A percentile compares a stretch with the other conserved stretches of the same genome.
Evolutionary conservation across 2,888 invertebrate genomes (phyloP).

Genomic region (Muschampia plurimacula): DNA sequence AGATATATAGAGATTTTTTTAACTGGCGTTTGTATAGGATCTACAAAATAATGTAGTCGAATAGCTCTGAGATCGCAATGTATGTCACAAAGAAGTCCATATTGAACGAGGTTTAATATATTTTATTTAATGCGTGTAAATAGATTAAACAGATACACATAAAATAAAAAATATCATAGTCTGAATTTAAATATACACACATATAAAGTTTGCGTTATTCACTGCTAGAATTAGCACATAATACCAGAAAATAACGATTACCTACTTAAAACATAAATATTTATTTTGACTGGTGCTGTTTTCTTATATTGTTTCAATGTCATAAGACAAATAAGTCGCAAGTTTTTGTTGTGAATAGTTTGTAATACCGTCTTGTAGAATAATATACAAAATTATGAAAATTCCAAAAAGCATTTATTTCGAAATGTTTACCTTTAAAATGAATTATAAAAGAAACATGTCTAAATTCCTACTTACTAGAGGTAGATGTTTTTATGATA

Average conservation of each 20-base stretch:
- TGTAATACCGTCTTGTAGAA: slow-evolving; percentile 47
- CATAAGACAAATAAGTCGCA: not conserved
- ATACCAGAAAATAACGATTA: not conserved
- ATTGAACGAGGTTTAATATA: slow-evolving; percentile 8
- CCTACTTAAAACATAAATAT: not conserved
- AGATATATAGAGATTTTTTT: slow-evolving; percentile 38
- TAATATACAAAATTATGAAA: slow-evolving; percentile 52
- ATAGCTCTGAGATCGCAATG: not conserved
- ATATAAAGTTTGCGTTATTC: not conserved
- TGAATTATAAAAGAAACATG: not conserved
- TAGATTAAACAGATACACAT: not conserved
- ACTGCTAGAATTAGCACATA: not conserved
- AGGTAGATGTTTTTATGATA: slow-evolving; percentile 45
- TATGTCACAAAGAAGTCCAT: slow-evolving; percentile 15
- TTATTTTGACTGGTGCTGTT: slow-evolving; percentile 61
- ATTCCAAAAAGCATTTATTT: slow-evolving; percentile 76
- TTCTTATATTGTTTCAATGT: slow-evolving; percentile 1
- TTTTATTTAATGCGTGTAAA: slow-evolving; percentile 14
- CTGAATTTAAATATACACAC: not conserved
- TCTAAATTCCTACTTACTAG: not conserved
- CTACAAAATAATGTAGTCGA: not conserved
- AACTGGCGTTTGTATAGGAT: slow-evolving; percentile 24
- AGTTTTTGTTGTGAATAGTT: slow-evolving; percentile 50
- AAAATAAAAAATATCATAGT: not conserved
- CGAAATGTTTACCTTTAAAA: slow-evolving; percentile 17